Percentiles rank a stretch among this genome's conserved stretches.
These are phyloP conservation scores for Cheilosia impressa DNA, from an alignment of 2,888 invertebrate species.

Conservation along the genomic window DNA sequence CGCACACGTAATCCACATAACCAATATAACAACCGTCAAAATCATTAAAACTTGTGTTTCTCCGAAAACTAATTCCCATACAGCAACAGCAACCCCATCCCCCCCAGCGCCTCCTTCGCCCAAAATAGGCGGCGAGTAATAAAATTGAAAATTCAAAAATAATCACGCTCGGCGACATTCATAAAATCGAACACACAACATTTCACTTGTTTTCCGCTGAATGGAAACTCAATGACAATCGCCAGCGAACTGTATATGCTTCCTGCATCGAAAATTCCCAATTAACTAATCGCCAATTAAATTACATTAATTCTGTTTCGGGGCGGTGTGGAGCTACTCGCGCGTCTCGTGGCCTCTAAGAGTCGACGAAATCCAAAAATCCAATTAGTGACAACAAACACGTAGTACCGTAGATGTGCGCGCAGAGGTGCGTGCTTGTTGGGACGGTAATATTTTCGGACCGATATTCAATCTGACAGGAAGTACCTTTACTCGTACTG, in stretches of 20 bases:
- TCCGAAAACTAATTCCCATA: conserved; percentile 19
- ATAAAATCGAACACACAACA: conserved; percentile 37
- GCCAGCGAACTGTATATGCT: conserved; percentile 36
- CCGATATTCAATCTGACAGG: conserved; percentile 1
- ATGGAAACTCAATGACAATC: conserved; percentile 50
- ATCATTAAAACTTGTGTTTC: conserved; percentile 34
- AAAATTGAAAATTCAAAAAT: conserved; percentile 39
- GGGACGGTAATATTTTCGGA: not conserved
- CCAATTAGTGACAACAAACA: conserved; percentile 67
- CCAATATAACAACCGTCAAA: conserved; percentile 35
- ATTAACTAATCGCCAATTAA: conserved; percentile 63
- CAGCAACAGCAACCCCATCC: no score
- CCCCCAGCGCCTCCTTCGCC: not conserved
- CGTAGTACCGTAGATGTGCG: conserved; percentile 51
- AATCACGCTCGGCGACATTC: conserved; percentile 44
- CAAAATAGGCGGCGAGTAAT: not conserved
- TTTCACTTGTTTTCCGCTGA: conserved; percentile 29
- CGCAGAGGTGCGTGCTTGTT: conserved; percentile 26
- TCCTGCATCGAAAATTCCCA: conserved; percentile 55
- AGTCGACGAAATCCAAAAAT: conserved; percentile 28
- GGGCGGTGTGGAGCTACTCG: not conserved
- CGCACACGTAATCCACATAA: conserved; percentile 38
- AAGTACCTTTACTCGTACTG: not conserved
- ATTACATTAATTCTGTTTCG: conserved; percentile 25
- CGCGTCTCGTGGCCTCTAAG: conserved; percentile 17